A percentile compares a stretch with the other conserved stretches of the same genome.
Evolutionary conservation across 2,113 vertebrate genomes (phyloP).

Genomic region (Macaca fascicularis): DNA sequence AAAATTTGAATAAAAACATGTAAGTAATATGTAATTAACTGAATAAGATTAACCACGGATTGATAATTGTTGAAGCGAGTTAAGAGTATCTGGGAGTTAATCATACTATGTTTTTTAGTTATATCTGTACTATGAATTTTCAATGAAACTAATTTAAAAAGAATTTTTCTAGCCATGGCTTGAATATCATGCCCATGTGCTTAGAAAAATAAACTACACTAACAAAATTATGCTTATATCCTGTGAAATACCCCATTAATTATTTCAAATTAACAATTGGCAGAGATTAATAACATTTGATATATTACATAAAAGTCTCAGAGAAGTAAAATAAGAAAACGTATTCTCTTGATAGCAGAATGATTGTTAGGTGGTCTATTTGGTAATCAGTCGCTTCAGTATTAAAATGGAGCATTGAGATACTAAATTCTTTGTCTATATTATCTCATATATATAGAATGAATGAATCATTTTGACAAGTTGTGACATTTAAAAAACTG

Average conservation of each 20-base stretch:
- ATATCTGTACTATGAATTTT: background rate
- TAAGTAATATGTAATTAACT: background rate
- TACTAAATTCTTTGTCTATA: background rate
- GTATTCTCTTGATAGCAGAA: background rate
- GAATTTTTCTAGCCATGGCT: background rate
- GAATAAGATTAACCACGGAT: background rate
- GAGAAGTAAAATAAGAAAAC: background rate
- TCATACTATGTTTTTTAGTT: background rate
- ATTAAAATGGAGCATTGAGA: background rate
- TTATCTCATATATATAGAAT: background rate
- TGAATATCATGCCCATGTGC: background rate
- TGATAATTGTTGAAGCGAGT: background rate
- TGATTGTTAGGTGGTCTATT: background rate
- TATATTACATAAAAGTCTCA: background rate
- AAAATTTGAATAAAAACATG: background rate
- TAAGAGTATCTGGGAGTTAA: background rate
- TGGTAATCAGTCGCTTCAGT: background rate
- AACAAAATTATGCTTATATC: background rate
- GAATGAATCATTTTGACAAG: background rate
- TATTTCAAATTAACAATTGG: background rate
- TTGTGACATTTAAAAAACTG: background rate
- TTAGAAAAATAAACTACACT: background rate
- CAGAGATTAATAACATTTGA: slow-evolving; percentile 1
- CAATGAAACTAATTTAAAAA: background rate
- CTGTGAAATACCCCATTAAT: background rate